Evolutionary conservation across 2,888 invertebrate genomes (phyloP).

Genomic region (Cremastinae sp.): DNA sequence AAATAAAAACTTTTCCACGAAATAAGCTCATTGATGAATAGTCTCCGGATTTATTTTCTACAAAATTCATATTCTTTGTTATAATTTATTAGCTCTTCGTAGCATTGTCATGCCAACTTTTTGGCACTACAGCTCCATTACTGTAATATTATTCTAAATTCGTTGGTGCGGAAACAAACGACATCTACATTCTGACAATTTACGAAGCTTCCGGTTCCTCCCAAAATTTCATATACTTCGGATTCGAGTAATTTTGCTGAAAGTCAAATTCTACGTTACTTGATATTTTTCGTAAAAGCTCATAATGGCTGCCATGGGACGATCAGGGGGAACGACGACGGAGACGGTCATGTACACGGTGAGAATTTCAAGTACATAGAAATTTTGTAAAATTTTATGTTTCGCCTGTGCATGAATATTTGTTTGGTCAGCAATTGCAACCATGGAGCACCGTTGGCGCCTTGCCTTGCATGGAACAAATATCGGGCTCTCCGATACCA

Average conservation of each 20-base stretch:
- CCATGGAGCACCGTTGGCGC: constrained; percentile 86
- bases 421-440: constrained; percentile 86
- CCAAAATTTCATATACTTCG: constrained; percentile 30
- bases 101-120: too few species aligned
- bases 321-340: constrained; percentile 32
- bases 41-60: too few species aligned
- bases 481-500: constrained; percentile 82
- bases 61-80: not conserved
- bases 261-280: not conserved
- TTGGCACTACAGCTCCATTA: too few species aligned
- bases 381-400: not conserved
- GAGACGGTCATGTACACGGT: constrained; percentile 61
- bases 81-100: not conserved
- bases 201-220: constrained; percentile 1
- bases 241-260: not conserved
- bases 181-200: constrained; percentile 30
- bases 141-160: too few species aligned
- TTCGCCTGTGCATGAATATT: not conserved
- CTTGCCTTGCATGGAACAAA: constrained; percentile 84
- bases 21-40: too few species aligned
- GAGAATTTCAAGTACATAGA: constrained; percentile 6
- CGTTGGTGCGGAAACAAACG: too few species aligned
- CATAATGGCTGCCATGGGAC: constrained; percentile 37
- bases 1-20: too few species aligned
- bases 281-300: not conserved